Evolutionary conservation across 2,797 vertebrate species (phyloP), one percentile per base, ranked within the genome.

Genomic region (Microctenopoma steveboyesi): DNA sequence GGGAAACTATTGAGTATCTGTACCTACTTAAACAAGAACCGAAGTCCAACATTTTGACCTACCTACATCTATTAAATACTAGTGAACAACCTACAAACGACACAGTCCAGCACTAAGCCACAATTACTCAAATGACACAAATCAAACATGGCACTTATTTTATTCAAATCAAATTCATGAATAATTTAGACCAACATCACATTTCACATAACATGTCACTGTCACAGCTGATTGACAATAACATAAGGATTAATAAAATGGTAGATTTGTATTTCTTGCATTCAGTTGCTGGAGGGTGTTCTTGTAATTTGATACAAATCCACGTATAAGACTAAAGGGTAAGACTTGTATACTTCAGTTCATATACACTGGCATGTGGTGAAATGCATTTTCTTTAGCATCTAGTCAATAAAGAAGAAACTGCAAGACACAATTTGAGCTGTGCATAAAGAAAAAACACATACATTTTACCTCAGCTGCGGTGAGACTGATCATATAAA

Each of bases 111-210:
- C 39, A 40, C 35, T 2, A 37, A 4, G 3, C 7, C 5, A 39
- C 10, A 55, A 15, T 3, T 1, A 0, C 18, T 49, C 33, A n/a
- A 83, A 63, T 14, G n/a, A 77, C 52, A 57, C 63, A 70, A 62
- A 64, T 13, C 18, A 62, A 76, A 68, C 72, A 91, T 94, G 92
- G 92, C 91, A 94, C 91, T 82, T 86, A 72, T 80, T 93, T 94
- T 93, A 93, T 92, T 94, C 73, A 80, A 89, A 92, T 91, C 68
- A 89, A 88, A 90, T 85, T 67, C 48, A 86, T 81, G 68, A 82
- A 80, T 90, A 69, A 82, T 76, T 80, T 74, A 74, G 56, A 82
- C 68, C 58, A 60, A 82, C 81, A 65, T 64, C 54, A 84, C 66
- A 76, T 27, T 47, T 82, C 72, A 65, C 54, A 47, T 83, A 70